phyloP scores from a whole-genome alignment of 1,140 invertebrate species.

The Bradysia coprophila region DNA sequence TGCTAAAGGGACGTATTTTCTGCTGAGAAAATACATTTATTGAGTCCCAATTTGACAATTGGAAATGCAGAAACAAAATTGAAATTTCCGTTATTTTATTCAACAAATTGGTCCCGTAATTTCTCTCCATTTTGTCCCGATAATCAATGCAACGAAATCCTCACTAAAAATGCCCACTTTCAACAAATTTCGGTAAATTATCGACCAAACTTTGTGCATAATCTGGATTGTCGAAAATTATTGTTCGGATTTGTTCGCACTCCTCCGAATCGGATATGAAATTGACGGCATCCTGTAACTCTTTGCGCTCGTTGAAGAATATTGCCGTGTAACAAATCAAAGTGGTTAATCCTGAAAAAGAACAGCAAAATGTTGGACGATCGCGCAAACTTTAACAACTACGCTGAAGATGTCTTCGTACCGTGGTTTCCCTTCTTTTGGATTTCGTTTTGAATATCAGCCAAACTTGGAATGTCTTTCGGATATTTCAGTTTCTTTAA shows the following conservation, averaged over 20 bases:
- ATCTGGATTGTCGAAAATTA: neutral
- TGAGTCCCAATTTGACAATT: too few species aligned
- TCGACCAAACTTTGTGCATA: neutral
- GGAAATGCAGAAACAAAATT: too few species aligned
- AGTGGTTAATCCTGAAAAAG: constrained; percentile 5
- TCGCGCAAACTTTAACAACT: too few species aligned
- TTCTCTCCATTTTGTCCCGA: too few species aligned
- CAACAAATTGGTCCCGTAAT: too few species aligned
- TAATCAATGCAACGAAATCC: too few species aligned
- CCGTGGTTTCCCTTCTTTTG: constrained; percentile 10
- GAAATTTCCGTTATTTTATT: too few species aligned
- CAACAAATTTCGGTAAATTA: neutral
- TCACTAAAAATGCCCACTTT: neutral
- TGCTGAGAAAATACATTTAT: too few species aligned
- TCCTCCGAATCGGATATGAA: constrained; percentile 7
- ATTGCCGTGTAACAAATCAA: constrained; percentile 6
- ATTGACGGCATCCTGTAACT: constrained; percentile 6
- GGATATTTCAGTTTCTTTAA: constrained; percentile 18
- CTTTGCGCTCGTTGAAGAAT: constrained; percentile 6
- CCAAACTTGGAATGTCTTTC: constrained; percentile 15
- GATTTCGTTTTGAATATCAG: constrained; percentile 11
- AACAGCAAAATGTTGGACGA: too few species aligned
- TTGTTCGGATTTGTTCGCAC: constrained; percentile 2
- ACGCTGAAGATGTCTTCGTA: too few species aligned
- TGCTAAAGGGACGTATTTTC: too few species aligned